These are phyloP conservation scores for Cebidichthys violaceus DNA, from an alignment of 2,113 vertebrate genomes.

Conservation along the genomic window DNA sequence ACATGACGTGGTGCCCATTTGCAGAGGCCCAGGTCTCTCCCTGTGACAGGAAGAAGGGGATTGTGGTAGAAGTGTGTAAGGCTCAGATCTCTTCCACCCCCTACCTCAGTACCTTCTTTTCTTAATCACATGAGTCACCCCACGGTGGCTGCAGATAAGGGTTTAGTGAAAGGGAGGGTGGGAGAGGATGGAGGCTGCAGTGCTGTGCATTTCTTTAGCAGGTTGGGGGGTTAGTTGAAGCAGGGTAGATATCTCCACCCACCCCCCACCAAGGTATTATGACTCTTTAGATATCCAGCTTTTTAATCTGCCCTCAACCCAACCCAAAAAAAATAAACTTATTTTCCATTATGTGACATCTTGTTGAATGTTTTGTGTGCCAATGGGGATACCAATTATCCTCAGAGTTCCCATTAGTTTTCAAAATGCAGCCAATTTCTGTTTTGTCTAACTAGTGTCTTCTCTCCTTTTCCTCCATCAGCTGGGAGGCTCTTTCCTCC, in stretches of 20 bases:
- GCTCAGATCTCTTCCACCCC: conserved; percentile 59
- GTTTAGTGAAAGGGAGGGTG: conserved; percentile 52
- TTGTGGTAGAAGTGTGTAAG: conserved; percentile 32
- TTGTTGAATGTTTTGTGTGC: conserved; percentile 43
- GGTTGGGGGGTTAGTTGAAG: conserved; percentile 47
- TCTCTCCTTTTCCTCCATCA: conserved; percentile 64
- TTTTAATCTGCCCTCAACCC: conserved; percentile 40
- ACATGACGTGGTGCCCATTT: conserved; percentile 37
- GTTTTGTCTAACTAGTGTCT: conserved; percentile 42
- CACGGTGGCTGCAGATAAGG: conserved; percentile 46
- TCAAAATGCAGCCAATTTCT: conserved; percentile 34
- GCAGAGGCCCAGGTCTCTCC: conserved; percentile 17
- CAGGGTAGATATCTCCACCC: conserved; percentile 39
- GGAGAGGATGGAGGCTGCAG: conserved; percentile 40
- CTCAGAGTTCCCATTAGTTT: conserved; percentile 48
- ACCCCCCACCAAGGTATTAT: conserved; percentile 30
- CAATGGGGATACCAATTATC: conserved; percentile 15
- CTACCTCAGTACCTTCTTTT: conserved; percentile 53
- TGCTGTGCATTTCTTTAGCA: conserved; percentile 54
- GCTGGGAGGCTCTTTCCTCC: conserved; percentile 93
- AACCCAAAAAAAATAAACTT: conserved; percentile 13
- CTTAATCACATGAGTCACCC: conserved; percentile 71
- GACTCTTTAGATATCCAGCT: conserved; percentile 26
- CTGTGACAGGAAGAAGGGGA: conserved; percentile 41
- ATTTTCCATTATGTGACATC: conserved; percentile 37